These are phyloP conservation scores for Nasonia longicornis DNA, from an alignment of 1,140 invertebrate species.

Conservation along the genomic window DNA sequence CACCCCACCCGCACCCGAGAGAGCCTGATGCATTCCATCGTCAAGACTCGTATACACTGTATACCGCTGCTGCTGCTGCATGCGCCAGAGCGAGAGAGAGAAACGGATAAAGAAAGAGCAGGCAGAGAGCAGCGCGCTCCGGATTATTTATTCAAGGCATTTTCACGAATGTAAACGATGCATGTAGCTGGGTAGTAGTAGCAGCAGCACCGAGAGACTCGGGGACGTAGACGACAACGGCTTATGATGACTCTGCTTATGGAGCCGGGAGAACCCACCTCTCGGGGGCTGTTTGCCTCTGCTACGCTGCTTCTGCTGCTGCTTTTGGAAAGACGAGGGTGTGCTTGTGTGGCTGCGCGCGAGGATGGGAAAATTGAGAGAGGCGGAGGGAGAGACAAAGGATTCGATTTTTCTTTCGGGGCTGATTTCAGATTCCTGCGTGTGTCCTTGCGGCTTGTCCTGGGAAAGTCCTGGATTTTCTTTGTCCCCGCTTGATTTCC, in stretches of 20 bases:
- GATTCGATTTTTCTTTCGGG: slow-evolving; percentile 37
- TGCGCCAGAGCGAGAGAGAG: neutral
- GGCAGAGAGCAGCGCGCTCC: neutral
- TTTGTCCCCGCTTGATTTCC: neutral
- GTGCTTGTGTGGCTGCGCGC: slow-evolving; percentile 5
- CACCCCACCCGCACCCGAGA: slow-evolving; percentile 36
- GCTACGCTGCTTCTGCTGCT: neutral
- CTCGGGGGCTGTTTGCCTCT: slow-evolving; percentile 3
- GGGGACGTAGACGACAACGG: neutral
- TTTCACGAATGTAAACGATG: slow-evolving; percentile 46
- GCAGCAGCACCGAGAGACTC: slow-evolving; percentile 4
- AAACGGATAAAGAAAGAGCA: neutral
- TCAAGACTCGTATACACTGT: slow-evolving; percentile 29
- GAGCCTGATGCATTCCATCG: slow-evolving; percentile 42
- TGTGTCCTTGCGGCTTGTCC: neutral
- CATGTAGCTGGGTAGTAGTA: neutral
- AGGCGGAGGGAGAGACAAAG: slow-evolving; percentile 31
- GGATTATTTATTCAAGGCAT: slow-evolving; percentile 46
- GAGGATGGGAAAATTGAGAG: slow-evolving; percentile 5
- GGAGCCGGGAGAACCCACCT: neutral
- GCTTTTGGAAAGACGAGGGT: neutral
- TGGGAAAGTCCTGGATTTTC: neutral
- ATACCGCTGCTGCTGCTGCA: neutral
- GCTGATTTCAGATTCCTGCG: neutral
- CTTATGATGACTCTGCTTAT: slow-evolving; percentile 34